A percentile compares a stretch with the other conserved stretches of the same genome.
phyloP scores from a whole-genome alignment of 2,113 vertebrate genomes.

The Diadophis punctatus region DNA sequence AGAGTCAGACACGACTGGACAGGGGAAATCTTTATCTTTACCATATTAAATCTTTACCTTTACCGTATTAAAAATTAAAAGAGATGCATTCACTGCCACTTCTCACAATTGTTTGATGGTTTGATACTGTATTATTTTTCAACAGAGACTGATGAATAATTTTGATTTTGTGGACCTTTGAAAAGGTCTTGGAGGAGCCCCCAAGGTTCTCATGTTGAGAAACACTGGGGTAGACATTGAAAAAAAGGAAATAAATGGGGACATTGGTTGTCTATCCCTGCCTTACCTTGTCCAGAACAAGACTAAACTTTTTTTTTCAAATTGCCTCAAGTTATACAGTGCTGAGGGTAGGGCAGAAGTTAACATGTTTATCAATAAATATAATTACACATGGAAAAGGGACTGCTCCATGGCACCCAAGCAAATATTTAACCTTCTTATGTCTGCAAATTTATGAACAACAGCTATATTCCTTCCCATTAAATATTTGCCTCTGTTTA shows the following conservation, averaged over 20 bases:
- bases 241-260: not conserved
- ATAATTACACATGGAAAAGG: not conserved
- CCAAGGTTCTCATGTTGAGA: not conserved
- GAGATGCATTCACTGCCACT: not conserved
- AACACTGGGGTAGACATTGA: not conserved
- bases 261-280: not conserved
- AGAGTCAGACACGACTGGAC: no score
- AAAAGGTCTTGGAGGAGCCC: not conserved
- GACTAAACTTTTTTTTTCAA: not conserved
- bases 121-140: not conserved
- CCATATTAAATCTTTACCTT: no score
- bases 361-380: not conserved
- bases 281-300: not conserved
- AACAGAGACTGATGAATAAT: not conserved
- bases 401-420: not conserved
- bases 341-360: not conserved
- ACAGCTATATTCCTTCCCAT: constrained; percentile 26
- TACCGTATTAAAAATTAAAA: not conserved
- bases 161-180: not conserved
- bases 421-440: constrained; percentile 76
- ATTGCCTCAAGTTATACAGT: not conserved
- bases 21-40: no score
- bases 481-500: constrained; percentile 34
- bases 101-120: not conserved
- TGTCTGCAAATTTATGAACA: constrained; percentile 18